These are phyloP conservation scores for Cydia splendana DNA, from an alignment of 1,140 invertebrate genomes.

Conservation along the genomic window DNA sequence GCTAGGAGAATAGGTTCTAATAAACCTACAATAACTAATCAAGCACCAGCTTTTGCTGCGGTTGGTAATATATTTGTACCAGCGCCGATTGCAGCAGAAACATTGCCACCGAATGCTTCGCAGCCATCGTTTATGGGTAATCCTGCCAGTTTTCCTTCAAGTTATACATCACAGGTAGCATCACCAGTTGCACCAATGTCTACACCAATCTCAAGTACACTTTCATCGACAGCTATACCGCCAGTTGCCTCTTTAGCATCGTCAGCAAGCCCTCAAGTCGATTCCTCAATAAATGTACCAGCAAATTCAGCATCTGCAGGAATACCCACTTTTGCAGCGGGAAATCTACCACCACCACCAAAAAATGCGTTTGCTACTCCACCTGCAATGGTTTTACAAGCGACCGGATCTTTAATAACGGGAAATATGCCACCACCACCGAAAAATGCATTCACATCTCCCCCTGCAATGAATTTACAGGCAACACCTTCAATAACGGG, in stretches of 20 bases:
- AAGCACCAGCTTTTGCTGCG: conserved; percentile 37
- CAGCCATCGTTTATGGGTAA: background rate
- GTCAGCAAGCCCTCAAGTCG: background rate
- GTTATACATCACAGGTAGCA: background rate
- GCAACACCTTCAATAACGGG: background rate
- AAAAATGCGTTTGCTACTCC: background rate
- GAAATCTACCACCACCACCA: background rate
- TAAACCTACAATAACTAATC: conserved; percentile 59
- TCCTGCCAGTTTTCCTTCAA: background rate
- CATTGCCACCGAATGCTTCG: background rate
- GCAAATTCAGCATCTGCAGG: background rate
- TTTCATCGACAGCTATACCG: background rate
- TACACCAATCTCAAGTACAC: background rate
- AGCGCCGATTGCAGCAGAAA: conserved; percentile 31
- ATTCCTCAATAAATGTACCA: background rate
- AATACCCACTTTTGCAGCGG: background rate
- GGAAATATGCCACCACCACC: background rate
- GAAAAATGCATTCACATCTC: background rate
- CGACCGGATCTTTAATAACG: background rate
- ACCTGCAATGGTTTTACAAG: no score
- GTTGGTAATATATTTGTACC: conserved; percentile 62
- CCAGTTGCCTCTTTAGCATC: background rate
- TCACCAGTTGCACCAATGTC: background rate
- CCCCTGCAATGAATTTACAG: background rate
- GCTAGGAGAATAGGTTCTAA: conserved; percentile 62